Evolutionary conservation across 2,113 vertebrate species (phyloP).

Genomic region (Onychostoma macrolepis): DNA sequence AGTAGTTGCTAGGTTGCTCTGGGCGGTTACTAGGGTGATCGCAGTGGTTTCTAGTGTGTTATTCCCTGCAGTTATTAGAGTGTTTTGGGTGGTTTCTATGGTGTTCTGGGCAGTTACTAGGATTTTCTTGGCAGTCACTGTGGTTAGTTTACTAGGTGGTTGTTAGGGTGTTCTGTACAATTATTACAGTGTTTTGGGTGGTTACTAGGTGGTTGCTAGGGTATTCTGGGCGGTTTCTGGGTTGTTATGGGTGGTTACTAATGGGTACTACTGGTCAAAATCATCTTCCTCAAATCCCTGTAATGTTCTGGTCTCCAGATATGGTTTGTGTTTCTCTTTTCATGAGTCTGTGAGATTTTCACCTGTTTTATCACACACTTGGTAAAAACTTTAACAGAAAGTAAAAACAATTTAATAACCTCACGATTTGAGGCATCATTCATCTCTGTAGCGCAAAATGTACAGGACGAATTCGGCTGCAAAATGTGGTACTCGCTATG

Average conservation of each 20-base stretch:
- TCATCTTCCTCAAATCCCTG: neutral
- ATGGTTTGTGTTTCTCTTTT: neutral
- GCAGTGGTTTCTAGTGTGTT: neutral
- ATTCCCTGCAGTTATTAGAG: neutral
- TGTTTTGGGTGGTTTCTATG: neutral
- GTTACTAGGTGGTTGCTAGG: neutral
- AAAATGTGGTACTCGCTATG: neutral
- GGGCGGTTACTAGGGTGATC: neutral
- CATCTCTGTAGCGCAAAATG: neutral
- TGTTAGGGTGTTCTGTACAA: neutral
- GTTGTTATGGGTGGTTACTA: neutral
- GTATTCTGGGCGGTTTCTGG: neutral
- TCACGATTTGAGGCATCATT: neutral
- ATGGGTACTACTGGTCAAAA: neutral
- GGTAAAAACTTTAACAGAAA: neutral
- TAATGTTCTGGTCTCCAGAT: neutral
- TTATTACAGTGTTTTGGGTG: neutral
- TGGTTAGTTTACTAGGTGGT: neutral
- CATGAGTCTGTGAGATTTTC: neutral
- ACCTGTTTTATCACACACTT: neutral
- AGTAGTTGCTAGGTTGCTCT: neutral
- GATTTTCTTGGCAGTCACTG: neutral
- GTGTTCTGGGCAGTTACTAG: neutral
- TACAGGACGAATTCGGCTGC: neutral
- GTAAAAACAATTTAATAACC: neutral